Evolutionary conservation across 2,113 vertebrate species (phyloP), one percentile per base, ranked within the genome.

Genomic region (Guaruba guarouba): DNA sequence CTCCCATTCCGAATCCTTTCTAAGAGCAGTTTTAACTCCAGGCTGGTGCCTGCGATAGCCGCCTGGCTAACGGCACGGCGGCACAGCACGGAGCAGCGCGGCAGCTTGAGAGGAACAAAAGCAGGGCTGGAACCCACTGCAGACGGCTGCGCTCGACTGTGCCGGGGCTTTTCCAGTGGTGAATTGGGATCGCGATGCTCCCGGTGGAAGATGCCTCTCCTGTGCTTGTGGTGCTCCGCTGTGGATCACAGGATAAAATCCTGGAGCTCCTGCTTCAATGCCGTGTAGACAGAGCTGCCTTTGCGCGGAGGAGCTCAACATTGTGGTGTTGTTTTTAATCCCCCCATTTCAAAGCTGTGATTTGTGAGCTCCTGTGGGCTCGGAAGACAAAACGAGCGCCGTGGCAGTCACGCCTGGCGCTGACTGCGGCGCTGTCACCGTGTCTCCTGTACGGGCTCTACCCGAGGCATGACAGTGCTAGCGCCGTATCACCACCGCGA

Each of bases 331-430:
- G 55, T 24, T 59, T 59, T 59, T 59, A 35, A 35, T 35, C 22
- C n/a, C 11, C 29, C 61, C 27, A 2, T 62, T 43, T 29, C 14
- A 5, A 18, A 62, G 74, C 62, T 11, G 1, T 59, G 4, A 1
- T 41, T 27, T 3, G 6, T 12, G 33, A 10, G 62, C 54, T 18
- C 11, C 6, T 0, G 20, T 2, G 5, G 6, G 18, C 15, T 17
- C 1, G 1, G 16, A 18, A 7, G 57, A 6, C 25, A 5, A 39
- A 5, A 13, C 0, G 0, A 3, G 48, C 0, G 37, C 3, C 0
- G 52, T 39, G 78, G 90, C 44, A 57, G 81, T 13, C 16, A 9
- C 10, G 5, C 6, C 54, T 23, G 23, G 69, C 1, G 3, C 28
- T 0, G 71, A 4, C 15, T 13, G 17, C 67, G 0, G 55, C 0